A percentile compares a stretch with the other conserved stretches of the same genome.
These are phyloP conservation scores for Mimachlamys varia DNA, from an alignment of 2,888 invertebrate species.

Conservation along the genomic window DNA sequence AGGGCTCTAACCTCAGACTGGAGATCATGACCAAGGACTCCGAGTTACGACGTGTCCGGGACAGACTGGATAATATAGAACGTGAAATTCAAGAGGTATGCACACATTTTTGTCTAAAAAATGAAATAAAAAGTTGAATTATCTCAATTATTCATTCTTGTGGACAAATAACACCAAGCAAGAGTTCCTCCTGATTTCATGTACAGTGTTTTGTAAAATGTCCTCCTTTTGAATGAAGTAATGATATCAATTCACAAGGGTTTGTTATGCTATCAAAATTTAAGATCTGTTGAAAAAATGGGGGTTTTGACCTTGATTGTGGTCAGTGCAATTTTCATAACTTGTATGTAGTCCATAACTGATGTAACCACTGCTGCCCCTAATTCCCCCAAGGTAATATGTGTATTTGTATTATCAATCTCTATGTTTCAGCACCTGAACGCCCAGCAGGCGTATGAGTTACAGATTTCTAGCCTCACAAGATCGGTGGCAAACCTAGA, in stretches of 20 bases:
- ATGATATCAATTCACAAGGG: not conserved
- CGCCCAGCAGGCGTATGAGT: conserved; percentile 77
- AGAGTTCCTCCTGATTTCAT: not conserved
- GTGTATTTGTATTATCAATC: too few species aligned
- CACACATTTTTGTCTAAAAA: not conserved
- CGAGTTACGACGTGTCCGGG: conserved; percentile 77
- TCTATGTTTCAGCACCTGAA: conserved; percentile 70
- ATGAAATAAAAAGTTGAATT: not conserved
- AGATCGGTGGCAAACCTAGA: conserved; percentile 78
- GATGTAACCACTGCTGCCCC: too few species aligned
- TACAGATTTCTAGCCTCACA: conserved; percentile 78
- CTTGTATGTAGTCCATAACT: too few species aligned
- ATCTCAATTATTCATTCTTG: not conserved
- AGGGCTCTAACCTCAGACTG: conserved; percentile 79
- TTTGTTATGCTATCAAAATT: too few species aligned
- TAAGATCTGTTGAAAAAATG: not conserved
- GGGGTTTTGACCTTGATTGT: not conserved
- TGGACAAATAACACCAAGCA: not conserved
- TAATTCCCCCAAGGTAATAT: too few species aligned
- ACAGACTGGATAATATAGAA: conserved; percentile 77
- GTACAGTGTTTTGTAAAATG: too few species aligned
- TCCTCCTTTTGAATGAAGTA: too few species aligned
- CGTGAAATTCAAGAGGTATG: conserved; percentile 77
- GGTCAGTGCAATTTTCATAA: too few species aligned
- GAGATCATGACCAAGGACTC: conserved; percentile 80